Base-by-base conservation (phyloP, 2,888 invertebrate species). In the Physocephala rufipes region DNA sequence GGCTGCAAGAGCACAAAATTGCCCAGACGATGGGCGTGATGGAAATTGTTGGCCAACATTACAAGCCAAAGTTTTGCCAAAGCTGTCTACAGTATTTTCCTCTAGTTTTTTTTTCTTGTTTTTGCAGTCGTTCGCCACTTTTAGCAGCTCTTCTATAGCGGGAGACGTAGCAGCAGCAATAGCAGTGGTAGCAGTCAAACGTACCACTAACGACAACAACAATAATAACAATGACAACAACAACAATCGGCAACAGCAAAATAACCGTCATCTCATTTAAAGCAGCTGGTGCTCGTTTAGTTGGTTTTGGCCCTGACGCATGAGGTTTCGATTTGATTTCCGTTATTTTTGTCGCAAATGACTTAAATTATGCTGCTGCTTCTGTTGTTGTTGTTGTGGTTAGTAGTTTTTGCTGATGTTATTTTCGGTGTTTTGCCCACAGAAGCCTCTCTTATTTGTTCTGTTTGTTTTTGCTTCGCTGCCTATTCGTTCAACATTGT, bases 301-400 rank as follows among this genome's bases (percentile, higher is more conserved):
- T 3, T 49, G 49, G 3, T 49, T 19, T 2, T 19, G 49, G 2
- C 67, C 19, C 24, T 58, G 73, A 77, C 75, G 80, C 81, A 81
- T 77, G 81, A 79, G 81, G 78, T 81, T 81, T 80, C 78, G 78
- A 81, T 82, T 82, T 80, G 82, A 81, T 80, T 81, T 79, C 79
- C 78, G 78, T 78, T 79, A 24, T 63, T 72, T 70, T 73, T 43
- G 55, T 43, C 66, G 55, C 66, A 43, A 55, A 36, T 43, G 66
- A 49, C 45, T 70, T 64, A 65, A 64, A 53, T 65, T 49, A 28
- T 59, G 65, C 45, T 28, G 28, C 49, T 67, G 30, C 16, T 3
- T 19, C 21, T 53, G 36, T 36, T 36, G 36, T 36, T 36, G 36
- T 36, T 36, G 36, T 36, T 36, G 36, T 36, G 4, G 36, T 36